Evolutionary conservation across 2,888 invertebrate species (phyloP), one percentile per base, ranked within the genome.

Genomic region (Dromius quadrimaculatus): DNA sequence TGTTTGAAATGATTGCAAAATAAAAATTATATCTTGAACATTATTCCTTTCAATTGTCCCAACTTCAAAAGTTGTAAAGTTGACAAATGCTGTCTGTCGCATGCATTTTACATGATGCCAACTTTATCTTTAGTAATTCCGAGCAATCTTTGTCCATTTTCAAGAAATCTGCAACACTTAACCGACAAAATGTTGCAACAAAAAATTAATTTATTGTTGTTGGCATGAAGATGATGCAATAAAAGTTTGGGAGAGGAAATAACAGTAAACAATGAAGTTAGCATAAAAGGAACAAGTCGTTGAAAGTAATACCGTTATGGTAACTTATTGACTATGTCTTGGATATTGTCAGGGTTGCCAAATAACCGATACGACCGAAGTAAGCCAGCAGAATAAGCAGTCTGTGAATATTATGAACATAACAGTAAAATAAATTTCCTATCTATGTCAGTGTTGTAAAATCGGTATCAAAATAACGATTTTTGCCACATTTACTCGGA

Each of bases 271-370:
- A 66, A 38, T 38, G 38, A 54, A 54, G 22, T 66, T 22, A 54
- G 57, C 54, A 38, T 38, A 38, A 66, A 66, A 19, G 38, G 32
- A 54, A 47, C 66, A 66, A 66, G 23, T 66, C 38, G 50, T 54
- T 41, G 54, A 54, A 66, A 66, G 54, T 66, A 66, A 66, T 66
- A 54, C 57, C 66, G 66, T 66, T 66, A 54, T 38, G 23, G 22
- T 54, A 54, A 66, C 23, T 66, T 66, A 66, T 66, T 57, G 66
- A 66, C 66, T 54, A 41, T 23, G 47, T 64, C 66, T 66, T 66
- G 66, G 20, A 50, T 54, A 66, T 41, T 66, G 54, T 66, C 66
- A 41, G 57, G 15, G 54, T 57, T 57, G 66, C 66, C 66, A 66
- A 57, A 57, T 66, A 66, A 8, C 43, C 47, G 36, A 50, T 65